These are phyloP conservation scores for Diachrysia chrysitis DNA, from an alignment of 2,888 invertebrate species.

Conservation along the genomic window DNA sequence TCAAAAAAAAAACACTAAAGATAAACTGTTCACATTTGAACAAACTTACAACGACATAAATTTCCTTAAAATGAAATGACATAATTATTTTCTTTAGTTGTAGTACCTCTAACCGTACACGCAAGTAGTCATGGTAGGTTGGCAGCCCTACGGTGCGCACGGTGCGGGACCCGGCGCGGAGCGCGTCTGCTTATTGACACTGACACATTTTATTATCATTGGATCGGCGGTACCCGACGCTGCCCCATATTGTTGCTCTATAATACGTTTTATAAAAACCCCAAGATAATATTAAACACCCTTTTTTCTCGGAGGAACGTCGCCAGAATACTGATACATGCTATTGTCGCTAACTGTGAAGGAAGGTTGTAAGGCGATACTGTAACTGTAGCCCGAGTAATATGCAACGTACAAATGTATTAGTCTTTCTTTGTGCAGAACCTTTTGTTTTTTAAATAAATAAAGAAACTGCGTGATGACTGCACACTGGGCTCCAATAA, in stretches of 20 bases:
- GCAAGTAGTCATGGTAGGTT: background rate
- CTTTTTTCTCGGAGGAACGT: slow-evolving; percentile 43
- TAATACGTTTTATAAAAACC: slow-evolving; percentile 60
- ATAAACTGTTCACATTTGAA: too few relatives aligned
- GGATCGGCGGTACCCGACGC: slow-evolving; percentile 36
- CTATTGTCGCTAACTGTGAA: slow-evolving; percentile 13
- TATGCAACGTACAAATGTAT: background rate
- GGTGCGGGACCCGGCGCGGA: slow-evolving; percentile 11
- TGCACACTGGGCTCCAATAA: too few relatives aligned
- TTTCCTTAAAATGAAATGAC: too few relatives aligned
- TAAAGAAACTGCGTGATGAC: background rate
- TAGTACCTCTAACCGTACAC: too few relatives aligned
- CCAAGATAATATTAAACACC: slow-evolving; percentile 57
- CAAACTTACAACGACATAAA: too few relatives aligned
- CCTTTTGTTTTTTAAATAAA: background rate
- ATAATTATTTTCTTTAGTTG: too few relatives aligned
- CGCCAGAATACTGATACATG: slow-evolving; percentile 51
- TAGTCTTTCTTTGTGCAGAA: background rate
- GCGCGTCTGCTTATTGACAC: slow-evolving; percentile 62
- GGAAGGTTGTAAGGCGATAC: background rate
- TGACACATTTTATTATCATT: slow-evolving; percentile 69
- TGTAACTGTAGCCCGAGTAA: background rate
- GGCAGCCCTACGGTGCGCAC: slow-evolving; percentile 24
- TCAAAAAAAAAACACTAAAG: too few relatives aligned
- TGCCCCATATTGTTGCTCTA: slow-evolving; percentile 48